Evolutionary conservation across 1,140 invertebrate genomes (phyloP).

Genomic region (Portunus trituberculatus): DNA sequence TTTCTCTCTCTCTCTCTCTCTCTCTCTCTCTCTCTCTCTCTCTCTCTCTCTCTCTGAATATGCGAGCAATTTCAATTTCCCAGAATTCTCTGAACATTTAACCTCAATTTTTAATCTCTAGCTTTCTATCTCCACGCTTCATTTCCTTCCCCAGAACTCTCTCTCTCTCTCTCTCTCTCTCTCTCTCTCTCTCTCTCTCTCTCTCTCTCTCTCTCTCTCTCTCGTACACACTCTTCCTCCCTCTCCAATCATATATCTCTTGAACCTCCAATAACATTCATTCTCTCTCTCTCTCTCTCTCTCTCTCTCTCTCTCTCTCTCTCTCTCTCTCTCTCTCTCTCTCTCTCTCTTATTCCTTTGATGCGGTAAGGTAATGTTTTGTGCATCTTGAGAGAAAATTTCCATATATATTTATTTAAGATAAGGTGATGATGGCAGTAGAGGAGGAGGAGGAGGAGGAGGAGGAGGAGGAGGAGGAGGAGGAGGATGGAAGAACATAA

Average conservation of each 20-base stretch:
- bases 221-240: background rate
- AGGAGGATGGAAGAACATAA: too few species aligned
- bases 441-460: too few species aligned
- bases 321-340: background rate
- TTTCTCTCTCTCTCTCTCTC: too few species aligned
- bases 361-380: too few species aligned
- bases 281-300: background rate
- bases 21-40: too few species aligned
- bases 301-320: background rate
- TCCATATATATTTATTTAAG: too few species aligned
- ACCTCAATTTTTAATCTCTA: background rate
- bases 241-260: background rate
- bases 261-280: background rate
- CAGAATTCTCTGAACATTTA: background rate
- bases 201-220: too few species aligned
- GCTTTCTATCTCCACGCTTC: background rate
- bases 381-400: too few species aligned
- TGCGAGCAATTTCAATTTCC: background rate
- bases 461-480: too few species aligned
- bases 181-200: background rate
- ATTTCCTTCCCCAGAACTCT: background rate
- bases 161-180: constrained; percentile 8
- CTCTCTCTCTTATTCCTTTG: background rate
- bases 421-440: too few species aligned
- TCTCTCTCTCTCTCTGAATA: too few species aligned